Base-by-base conservation (phyloP, 1,140 invertebrate species). In the Trichonephila clavipes region DNA sequence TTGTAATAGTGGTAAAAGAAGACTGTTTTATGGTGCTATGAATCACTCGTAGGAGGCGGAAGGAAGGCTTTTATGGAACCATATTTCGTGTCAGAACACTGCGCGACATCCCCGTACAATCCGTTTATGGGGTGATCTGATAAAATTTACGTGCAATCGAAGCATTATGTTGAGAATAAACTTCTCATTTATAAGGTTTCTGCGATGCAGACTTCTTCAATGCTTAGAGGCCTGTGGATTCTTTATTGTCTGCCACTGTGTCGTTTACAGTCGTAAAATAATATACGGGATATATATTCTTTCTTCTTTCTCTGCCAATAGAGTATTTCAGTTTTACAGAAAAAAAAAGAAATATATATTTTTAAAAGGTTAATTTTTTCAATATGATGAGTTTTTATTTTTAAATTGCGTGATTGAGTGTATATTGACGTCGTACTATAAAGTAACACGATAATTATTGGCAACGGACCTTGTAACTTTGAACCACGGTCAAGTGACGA, bases 71-170 rank as follows among this genome's bases (percentile, higher is more conserved):
- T 69, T 69, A 69, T 69, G 66, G 66, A 69, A 69, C n/a, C n/a
- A 69, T 69, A 69, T 69, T 69, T 69, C 14, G 66, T 69, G 66
- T 69, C 66, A 4, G 66, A 24, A 69, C 66, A 24, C n/a, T 24
- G 66, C 24, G 66, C 24, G n/a, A 24, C 66, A 69, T 24, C 66
- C 66, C 24, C 66, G 21, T n/a, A 69, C 66, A 69, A 69, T 24
- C 66, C 24, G 66, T 69, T 69, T 69, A 69, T 69, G 24, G 66
- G 66, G 66, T 69, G 66, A 69, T 69, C 66, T 69, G 66, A 69
- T 69, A 69, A 69, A 69, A 69, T 69, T 69, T 69, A 69, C 66
- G 66, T 28, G 66, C 66, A 69, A 69, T 69, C 66, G 24, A 69
- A 69, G 66, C n/a, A 69, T 69, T 69, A 69, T 69, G 66, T 69